phyloP scores from a whole-genome alignment of 2,113 vertebrate genomes.

The Percina caprodes region DNA sequence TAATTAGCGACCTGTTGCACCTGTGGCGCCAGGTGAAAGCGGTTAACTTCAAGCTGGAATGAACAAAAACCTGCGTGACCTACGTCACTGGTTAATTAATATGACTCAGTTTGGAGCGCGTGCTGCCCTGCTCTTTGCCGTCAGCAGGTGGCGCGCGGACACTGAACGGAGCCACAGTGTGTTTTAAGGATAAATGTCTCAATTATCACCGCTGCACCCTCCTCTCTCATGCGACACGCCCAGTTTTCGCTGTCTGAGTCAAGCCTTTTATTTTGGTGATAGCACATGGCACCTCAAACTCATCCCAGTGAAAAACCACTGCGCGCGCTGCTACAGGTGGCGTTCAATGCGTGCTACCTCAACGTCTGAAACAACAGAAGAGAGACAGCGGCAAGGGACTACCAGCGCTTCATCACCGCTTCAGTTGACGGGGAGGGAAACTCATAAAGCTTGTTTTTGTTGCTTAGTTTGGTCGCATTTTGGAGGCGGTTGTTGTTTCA shows the following conservation, averaged over 20 bases:
- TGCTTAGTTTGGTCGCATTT: background rate
- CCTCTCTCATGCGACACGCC: conserved; percentile 64
- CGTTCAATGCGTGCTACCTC: conserved; percentile 24
- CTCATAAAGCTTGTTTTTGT: background rate
- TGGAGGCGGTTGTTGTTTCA: conserved; percentile 3
- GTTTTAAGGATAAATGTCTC: conserved; percentile 55
- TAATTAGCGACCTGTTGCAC: background rate
- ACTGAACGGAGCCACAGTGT: background rate
- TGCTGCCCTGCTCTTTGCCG: background rate
- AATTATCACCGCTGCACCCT: conserved; percentile 59
- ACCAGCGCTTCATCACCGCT: background rate
- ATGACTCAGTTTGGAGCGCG: background rate
- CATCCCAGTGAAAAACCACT: conserved; percentile 9
- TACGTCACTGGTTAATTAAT: background rate
- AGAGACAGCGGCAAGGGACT: background rate
- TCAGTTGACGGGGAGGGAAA: background rate
- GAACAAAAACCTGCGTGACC: background rate
- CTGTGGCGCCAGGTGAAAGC: conserved; percentile 10
- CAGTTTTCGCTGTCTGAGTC: conserved; percentile 48
- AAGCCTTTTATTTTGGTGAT: conserved; percentile 78
- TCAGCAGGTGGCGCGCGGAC: conserved; percentile 78
- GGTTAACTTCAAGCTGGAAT: background rate
- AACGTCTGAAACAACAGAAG: background rate
- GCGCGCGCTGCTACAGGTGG: conserved; percentile 64
- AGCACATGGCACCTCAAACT: conserved; percentile 77